Percentiles rank a stretch among this genome's conserved stretches.
These are phyloP conservation scores for Rhynchonema sp. DNA, from an alignment of 2,888 invertebrate species.

Conservation along the genomic window DNA sequence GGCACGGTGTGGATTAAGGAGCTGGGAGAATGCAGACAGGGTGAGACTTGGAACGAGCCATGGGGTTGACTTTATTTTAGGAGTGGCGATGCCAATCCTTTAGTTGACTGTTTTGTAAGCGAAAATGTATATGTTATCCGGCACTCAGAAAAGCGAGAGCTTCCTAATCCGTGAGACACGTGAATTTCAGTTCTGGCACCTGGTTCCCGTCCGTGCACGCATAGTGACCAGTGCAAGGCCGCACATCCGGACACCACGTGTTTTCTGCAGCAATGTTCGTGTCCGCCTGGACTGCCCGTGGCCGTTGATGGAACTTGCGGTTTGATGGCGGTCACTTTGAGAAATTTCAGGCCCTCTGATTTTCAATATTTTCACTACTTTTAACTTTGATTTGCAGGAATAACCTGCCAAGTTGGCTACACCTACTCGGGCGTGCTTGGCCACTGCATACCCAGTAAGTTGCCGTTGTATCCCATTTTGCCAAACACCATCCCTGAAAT, in stretches of 20 bases:
- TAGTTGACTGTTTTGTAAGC: not conserved
- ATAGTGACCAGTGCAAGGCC: constrained; percentile 23
- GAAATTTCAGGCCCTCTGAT: too few species aligned
- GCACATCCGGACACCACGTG: constrained; percentile 18
- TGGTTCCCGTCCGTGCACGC: constrained; percentile 22
- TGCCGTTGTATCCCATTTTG: not conserved
- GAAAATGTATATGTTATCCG: not conserved
- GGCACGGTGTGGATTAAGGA: constrained; percentile 26
- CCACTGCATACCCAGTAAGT: constrained; percentile 16
- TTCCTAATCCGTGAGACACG: too few species aligned
- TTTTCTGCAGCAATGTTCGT: constrained; percentile 19
- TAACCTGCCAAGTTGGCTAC: constrained; percentile 16
- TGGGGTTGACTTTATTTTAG: not conserved
- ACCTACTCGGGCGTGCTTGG: constrained; percentile 25
- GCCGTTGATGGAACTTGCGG: constrained; percentile 27
- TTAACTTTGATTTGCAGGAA: too few species aligned
- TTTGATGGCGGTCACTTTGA: constrained; percentile 1
- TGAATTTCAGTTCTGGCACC: constrained; percentile 24
- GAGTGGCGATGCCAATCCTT: not conserved
- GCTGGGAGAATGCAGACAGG: constrained; percentile 24
- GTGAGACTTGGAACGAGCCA: constrained; percentile 9
- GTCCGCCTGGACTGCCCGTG: constrained; percentile 19
- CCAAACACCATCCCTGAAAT: not conserved
- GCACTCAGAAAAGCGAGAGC: too few species aligned
- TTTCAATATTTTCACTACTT: too few species aligned